Base-by-base conservation (phyloP, 2,113 vertebrate genomes). In the Percina caprodes region DNA sequence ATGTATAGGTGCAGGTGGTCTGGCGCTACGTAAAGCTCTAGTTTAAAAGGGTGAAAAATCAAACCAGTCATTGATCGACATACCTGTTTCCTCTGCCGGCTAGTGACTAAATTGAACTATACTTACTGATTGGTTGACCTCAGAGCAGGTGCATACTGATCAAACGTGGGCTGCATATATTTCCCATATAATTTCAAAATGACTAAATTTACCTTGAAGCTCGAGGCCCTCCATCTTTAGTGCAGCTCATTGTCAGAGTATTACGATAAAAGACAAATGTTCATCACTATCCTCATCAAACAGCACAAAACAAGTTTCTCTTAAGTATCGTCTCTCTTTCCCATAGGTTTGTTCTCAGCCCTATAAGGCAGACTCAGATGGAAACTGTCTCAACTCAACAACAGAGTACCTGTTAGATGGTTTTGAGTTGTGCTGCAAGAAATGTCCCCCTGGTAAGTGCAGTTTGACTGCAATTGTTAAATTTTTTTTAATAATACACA, bases 401-500 rank as follows among this genome's bases (percentile, higher is more conserved):
- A 79, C 18, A 21, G 90, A 93, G 49, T 95, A 91, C 65, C 0
- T 14, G 11, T 0, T 0, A 0, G 73, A 69, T 0, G 46, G 0
- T 2, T 16, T 1, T 0, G 4, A 56, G 5, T 39, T 82, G 51
- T 96, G 95, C 86, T 96, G 95, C 86, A 92, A 83, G 62, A 94
- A 73, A 86, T 96, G 95, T 46, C 69, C 2, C 2, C 91, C 94
- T 59, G 95, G 95, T 96, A 88, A 80, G 90, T 33, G 26, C 23
- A 56, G 15, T 62, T 5, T 46, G 10, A 35, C n/a, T 54, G 8
- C 26, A 26, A 42, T 56, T 65, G 60, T 7, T 51, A 48, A 54
- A 39, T 8, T 46, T 30, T 68, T 18, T 16, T 26, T 6, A 46
- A 46, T n/a, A 19, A 66, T 7, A 76, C 39, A 26, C 2, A 30